Percentiles rank a stretch among this genome's conserved stretches.
Conservation (phyloP, 2,113 vertebrate species). For the Heloderma charlesbogerti region DNA sequence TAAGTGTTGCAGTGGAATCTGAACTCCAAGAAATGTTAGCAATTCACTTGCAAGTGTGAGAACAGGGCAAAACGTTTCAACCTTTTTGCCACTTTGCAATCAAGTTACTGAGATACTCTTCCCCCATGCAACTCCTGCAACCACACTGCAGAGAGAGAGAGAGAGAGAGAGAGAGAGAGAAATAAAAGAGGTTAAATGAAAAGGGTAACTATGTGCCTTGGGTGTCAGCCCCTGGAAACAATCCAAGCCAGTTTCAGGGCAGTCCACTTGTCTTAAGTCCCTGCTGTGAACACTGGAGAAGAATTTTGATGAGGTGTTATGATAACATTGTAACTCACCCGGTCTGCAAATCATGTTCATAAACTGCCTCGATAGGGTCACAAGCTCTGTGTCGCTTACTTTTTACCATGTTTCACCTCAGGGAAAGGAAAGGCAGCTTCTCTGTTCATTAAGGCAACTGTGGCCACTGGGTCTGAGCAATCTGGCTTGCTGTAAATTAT, state of each 20-base stretch:
- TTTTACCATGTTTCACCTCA: slow-evolving; percentile 58
- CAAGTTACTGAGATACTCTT: not conserved
- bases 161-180: slow-evolving; percentile 13
- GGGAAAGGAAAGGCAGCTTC: slow-evolving; percentile 44
- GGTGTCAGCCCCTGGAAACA: slow-evolving; percentile 41
- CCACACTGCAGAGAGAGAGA: not conserved
- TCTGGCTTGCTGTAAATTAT: slow-evolving; percentile 11
- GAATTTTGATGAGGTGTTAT: slow-evolving; percentile 69
- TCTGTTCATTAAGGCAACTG: slow-evolving; percentile 40
- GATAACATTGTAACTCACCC: slow-evolving; percentile 53
- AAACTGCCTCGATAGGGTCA: slow-evolving; percentile 55
- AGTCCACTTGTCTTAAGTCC: slow-evolving; percentile 57
- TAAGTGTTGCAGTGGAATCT: not conserved
- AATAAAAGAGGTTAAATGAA: slow-evolving; percentile 42
- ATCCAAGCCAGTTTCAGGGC: slow-evolving; percentile 42
- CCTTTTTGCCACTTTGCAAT: not conserved
- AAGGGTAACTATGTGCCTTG: slow-evolving; percentile 46
- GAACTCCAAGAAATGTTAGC: not conserved
- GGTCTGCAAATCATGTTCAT: slow-evolving; percentile 48
- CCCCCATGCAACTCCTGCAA: accelerated
- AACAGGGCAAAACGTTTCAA: not conserved
- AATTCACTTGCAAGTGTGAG: not conserved
- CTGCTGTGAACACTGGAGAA: slow-evolving; percentile 40
- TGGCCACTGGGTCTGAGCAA: slow-evolving; percentile 7
- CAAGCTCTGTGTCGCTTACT: slow-evolving; percentile 52